Base-by-base conservation (phyloP, 1,140 invertebrate species). In the Luehdorfia chinensis region DNA sequence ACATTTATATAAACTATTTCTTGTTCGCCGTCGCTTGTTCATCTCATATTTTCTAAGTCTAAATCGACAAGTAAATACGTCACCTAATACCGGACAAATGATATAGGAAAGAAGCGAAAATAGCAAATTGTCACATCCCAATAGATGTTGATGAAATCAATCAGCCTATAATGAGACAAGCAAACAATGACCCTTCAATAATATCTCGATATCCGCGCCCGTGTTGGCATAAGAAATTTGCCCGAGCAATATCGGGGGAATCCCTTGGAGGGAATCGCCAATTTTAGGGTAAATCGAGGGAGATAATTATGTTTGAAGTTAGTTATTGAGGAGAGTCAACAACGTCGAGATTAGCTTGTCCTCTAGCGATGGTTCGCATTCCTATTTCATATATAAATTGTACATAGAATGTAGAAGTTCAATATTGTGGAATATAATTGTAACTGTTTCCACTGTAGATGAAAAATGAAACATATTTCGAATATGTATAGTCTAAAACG, bases 231-330 rank as follows among this genome's bases (percentile, higher is more conserved):
- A 79, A 83, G 78, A 79, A 79, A 83, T 83, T 83, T 78, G 66
- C 61, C 66, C 61, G 50, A 55, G 62, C 66, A 74, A 81, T 84
- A 80, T 83, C 60, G 68, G 50, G 71, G 65, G 66, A 67, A 69
- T 71, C 71, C 71, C 71, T 68, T 57, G 21, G 72, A 75, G 75
- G 68, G 73, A 57, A 69, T 69, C 74, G 56, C 66, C 72, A 71
- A 76, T 77, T 77, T 75, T 74, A 62, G 76, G 72, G 72, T 65
- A 77, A 83, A 81, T 83, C 77, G 72, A 76, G 61, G 65, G 63
- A 67, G 70, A 81, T 85, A 85, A 85, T 85, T 81, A 85, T 85
- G 75, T 85, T 85, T 83, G 78, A 75, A 85, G 81, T 79, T 76
- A 79, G 76, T 85, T 84, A 85, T 85, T 73, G 68, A 72, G 62